Evolutionary conservation across 2,113 vertebrate species (phyloP).

Genomic region (Semnornis frantzii): DNA sequence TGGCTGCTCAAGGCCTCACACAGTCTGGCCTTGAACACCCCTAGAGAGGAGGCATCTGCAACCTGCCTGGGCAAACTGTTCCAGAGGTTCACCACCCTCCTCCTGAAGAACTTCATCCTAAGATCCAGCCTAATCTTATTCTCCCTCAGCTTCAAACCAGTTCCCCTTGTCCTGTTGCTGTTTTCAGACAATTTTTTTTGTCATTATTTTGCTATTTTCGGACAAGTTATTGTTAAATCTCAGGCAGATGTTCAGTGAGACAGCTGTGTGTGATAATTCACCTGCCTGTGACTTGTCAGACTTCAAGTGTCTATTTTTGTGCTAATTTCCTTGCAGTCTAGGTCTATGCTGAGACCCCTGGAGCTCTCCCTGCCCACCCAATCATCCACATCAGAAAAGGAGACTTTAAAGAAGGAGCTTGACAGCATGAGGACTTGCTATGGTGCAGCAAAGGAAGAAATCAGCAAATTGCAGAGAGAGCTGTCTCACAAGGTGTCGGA

Average conservation of each 20-base stretch:
- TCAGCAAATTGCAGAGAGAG: constrained; percentile 79
- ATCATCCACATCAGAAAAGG: constrained; percentile 70
- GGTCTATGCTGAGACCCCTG: constrained; percentile 81
- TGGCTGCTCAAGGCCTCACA: too few species aligned
- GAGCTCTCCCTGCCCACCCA: constrained; percentile 75
- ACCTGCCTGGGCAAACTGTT: too few species aligned
- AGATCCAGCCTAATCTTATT: too few species aligned
- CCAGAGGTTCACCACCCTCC: too few species aligned
- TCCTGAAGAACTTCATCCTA: too few species aligned
- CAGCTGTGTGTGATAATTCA: background rate
- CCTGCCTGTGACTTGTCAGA: accelerated
- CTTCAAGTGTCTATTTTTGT: background rate
- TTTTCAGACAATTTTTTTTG: too few species aligned
- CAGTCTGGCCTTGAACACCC: too few species aligned
- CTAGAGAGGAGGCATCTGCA: too few species aligned
- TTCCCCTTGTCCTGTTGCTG: too few species aligned
- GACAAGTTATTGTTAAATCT: too few species aligned
- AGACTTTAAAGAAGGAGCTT: constrained; percentile 81
- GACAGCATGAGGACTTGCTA: constrained; percentile 78
- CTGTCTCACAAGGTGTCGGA: constrained; percentile 84
- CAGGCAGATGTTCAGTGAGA: background rate
- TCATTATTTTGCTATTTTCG: too few species aligned
- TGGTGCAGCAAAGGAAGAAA: constrained; percentile 82
- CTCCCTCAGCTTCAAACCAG: too few species aligned
- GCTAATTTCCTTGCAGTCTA: constrained; percentile 64